These are phyloP conservation scores for Coptodon rendalli DNA, from an alignment of 2,113 vertebrate genomes.

Conservation along the genomic window DNA sequence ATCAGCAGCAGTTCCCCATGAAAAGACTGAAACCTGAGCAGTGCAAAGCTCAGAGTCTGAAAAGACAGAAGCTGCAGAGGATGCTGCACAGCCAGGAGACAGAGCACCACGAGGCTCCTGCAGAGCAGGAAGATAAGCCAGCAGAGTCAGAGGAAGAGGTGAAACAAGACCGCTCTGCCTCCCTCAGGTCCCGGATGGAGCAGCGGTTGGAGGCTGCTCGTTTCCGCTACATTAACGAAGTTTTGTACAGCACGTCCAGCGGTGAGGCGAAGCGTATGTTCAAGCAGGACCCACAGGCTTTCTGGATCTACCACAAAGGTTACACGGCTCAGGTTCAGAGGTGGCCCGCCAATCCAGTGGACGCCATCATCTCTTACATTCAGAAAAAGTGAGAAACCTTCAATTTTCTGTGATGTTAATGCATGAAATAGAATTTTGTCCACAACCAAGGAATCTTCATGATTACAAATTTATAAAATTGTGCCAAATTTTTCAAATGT, in stretches of 20 bases:
- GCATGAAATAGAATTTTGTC: not conserved
- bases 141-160: not conserved
- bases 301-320: constrained; percentile 83
- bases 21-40: constrained; percentile 12
- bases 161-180: constrained; percentile 48
- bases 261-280: constrained; percentile 79
- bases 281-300: constrained; percentile 77
- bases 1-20: not conserved
- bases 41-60: constrained; percentile 24
- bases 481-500: fast-evolving
- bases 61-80: constrained; percentile 42
- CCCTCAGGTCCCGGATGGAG: constrained; percentile 79
- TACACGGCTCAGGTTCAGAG: constrained; percentile 81
- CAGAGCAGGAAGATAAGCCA: not conserved
- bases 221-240: constrained; percentile 89
- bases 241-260: constrained; percentile 81
- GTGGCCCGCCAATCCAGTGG: constrained; percentile 85
- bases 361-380: constrained; percentile 78
- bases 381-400: constrained; percentile 70
- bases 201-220: constrained; percentile 78
- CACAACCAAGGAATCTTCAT: not conserved
- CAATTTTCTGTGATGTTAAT: not conserved
- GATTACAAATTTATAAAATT: not conserved
- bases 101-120: not conserved
- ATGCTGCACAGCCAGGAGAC: constrained; percentile 13